Evolutionary conservation across 2,797 vertebrate genomes (phyloP), one percentile per base, ranked within the genome.

Genomic region (Malurus splendens): DNA sequence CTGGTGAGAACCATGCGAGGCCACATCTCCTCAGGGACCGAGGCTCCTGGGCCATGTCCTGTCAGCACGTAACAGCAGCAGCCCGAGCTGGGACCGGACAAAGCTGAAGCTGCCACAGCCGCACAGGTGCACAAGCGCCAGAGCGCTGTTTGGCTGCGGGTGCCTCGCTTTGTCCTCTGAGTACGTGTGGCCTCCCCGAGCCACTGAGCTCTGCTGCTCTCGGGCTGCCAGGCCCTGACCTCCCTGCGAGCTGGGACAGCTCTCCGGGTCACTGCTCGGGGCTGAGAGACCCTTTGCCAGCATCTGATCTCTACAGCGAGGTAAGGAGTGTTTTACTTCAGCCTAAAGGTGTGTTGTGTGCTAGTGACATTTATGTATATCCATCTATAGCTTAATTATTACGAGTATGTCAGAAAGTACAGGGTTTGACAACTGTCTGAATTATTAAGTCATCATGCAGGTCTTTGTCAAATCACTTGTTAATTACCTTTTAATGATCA

Each of bases 401-500:
- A 12, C 1, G 38, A 54, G 12, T 17, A 2, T 42, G 8, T 22
- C 27, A 32, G 66, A 30, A 11, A 39, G 25, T 12, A 19, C 9
- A 15, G 33, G 1, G 2, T 68, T 80, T 56, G 10, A 33, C 16
- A 7, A 2, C 14, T 39, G 3, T 7, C 45, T 75, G 14, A 87
- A n/a, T 25, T 36, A 14, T 11, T 54, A 33, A 75, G 25, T 47
- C 1, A 12, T 64, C 9, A 12, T n/a, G 41, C 64, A 51, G 32
- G 28, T 51, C 2, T 16, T 27, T 45, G 7, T 59, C 8, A 61
- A 13, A 42, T 61, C 18, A 11, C 13, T 65, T 10, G n/a, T 39
- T 65, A 77, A 23, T 70, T 66, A 17, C 7, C 1, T 3, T 60
- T 73, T 14, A 47, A 0, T 55, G 32, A 36, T 17, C 0, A 0